Base-by-base conservation (phyloP, 2,888 invertebrate genomes). In the Taphrorychus bicolor region DNA sequence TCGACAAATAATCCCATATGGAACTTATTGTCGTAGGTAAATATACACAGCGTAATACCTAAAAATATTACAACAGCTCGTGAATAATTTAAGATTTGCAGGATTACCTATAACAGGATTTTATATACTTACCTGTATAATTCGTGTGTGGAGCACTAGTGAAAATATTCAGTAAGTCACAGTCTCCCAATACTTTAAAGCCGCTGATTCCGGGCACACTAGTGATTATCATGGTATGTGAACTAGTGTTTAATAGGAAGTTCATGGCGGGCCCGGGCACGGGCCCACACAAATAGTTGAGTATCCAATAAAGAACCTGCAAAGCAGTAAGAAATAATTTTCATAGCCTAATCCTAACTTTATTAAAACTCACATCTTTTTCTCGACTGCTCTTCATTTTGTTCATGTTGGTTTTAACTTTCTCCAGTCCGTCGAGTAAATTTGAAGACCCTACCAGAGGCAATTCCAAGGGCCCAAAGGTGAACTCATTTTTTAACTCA, bases 11-110 rank as follows among this genome's bases (percentile, higher is more conserved):
- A 22, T 16, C 45, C 7, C 3, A 58, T 21, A 16, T 45, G 48
- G 9, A 58, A 45, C 21, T 45, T 42, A 11, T 57, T 18, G n/a
- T 58, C 48, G 23, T 45, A 58, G 3, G 58, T 45, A 14, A 42
- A 22, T 3, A 58, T 58, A 4, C 45, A 41, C 7, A 58, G 7
- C 5, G 45, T 45, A n/a, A 58, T 11, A 7, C 58, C 58, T 58
- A 32, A 19, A 57, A 41, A 4, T 2, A 17, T n/a, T n/a, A 41
- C 16, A 57, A 52, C 2, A 19, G 17, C 11, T 52, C 32, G 0
- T 32, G 14, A 51, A 51, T 21, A 51, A 18, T 9, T 51, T n/a
- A 51, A n/a, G 5, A n/a, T 11, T 1, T 18, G 14, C 17, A 54
- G 1, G n/a, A n/a, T n/a, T n/a, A n/a, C n/a, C n/a, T n/a, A n/a